A percentile compares a stretch with the other conserved stretches of the same genome.
These are phyloP conservation scores for Steinernema scapterisci DNA, from an alignment of 2,888 invertebrate genomes.

Conservation along the genomic window DNA sequence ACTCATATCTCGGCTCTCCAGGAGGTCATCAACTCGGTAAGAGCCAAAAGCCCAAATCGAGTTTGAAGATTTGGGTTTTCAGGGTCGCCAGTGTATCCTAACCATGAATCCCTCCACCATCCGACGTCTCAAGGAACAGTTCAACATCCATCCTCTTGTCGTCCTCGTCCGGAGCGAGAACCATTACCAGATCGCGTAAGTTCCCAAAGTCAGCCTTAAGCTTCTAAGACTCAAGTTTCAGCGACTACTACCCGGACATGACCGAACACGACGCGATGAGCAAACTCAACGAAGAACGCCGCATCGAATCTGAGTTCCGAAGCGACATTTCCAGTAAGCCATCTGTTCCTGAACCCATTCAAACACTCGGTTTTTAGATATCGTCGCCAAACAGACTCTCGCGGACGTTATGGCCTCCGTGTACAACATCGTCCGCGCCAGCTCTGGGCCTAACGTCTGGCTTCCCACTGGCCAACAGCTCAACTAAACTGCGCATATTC, in stretches of 20 bases:
- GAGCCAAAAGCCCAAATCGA: no score
- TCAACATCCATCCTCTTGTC: constrained; percentile 94
- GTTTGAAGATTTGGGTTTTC: no score
- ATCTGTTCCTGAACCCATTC: not conserved
- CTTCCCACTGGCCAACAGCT: constrained; percentile 42
- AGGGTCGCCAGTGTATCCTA: constrained; percentile 79
- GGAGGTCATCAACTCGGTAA: constrained; percentile 86
- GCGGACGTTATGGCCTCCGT: constrained; percentile 94
- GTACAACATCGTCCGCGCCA: constrained; percentile 44
- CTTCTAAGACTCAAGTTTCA: constrained; percentile 69
- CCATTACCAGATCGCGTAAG: constrained; percentile 94
- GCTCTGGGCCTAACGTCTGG: constrained; percentile 48
- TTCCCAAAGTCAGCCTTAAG: constrained; percentile 61
- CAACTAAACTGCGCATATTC: not conserved
- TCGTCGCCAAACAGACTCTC: constrained; percentile 85
- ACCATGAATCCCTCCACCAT: constrained; percentile 99
- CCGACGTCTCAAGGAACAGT: constrained; percentile 79
- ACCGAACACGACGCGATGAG: constrained; percentile 97
- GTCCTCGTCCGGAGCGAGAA: constrained; percentile 98
- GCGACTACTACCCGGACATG: constrained; percentile 98
- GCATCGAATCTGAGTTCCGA: constrained; percentile 97
- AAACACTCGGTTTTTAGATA: not conserved
- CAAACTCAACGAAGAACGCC: constrained; percentile 90
- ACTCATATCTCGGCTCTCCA: constrained; percentile 95
- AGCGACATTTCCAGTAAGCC: constrained; percentile 88